Base-by-base conservation (phyloP, 2,113 vertebrate species). In the Cavia aperea region DNA sequence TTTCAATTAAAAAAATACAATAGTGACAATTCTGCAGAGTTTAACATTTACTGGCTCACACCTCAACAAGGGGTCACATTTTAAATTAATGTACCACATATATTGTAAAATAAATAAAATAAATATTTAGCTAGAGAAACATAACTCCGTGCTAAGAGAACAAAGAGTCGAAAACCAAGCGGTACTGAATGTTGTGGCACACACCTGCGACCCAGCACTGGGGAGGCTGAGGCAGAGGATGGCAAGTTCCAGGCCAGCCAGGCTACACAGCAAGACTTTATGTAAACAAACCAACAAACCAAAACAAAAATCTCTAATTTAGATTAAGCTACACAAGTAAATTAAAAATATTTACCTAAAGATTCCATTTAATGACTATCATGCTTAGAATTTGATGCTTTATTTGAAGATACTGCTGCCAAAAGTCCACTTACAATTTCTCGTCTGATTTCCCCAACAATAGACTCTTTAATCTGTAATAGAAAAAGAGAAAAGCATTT, bases 371-470 rank as follows among this genome's bases (percentile, higher is more conserved):
- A 97, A 97, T 13, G 97, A 96, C 58, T 97, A 90, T 98, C 97
- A 94, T 97, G 97, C 88, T 97, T 98, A 93, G 97, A 92, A 94
- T 82, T 93, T 29, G 97, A 96, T 43, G 98, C 97, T 94, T 95
- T 97, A 95, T 91, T 97, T 58, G 98, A 97, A 8, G 98, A 98
- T 63, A 98, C 98, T 31, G 98, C 98, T 94, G 98, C 98, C 95
- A 99, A 97, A 89, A 99, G 98, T 95, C 99, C 98, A 94, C 97
- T 98, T 97, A 98, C 98, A 95, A 99, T 99, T 98, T 99, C 98
- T 95, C 98, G 97, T 94, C 98, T 98, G 95, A 99, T 98, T 97
- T 99, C 99, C 79, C 98, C 98, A 49, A 98, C 98, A 95, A 99
- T 98, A 72, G 98, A 99, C 91, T 99, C 98, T 96, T 98, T 99